Evolutionary conservation across 2,113 vertebrate species (phyloP).

Genomic region (Dinomys branickii): DNA sequence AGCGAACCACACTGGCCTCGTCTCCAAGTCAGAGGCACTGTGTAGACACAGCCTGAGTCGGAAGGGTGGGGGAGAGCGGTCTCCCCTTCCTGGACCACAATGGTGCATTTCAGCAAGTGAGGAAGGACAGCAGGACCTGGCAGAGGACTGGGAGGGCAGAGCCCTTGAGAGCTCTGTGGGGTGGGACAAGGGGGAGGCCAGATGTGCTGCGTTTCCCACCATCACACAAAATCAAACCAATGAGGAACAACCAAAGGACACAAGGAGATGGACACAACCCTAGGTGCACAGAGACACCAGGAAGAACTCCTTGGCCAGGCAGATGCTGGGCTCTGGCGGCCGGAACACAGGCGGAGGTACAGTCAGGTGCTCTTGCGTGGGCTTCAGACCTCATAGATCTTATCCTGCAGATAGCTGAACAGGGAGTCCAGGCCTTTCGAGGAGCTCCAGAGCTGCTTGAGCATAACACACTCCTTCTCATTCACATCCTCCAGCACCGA

Average conservation of each 20-base stretch:
- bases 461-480: constrained; percentile 96
- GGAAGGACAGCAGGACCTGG: constrained; percentile 75
- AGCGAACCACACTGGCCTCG: not conserved
- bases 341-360: constrained; percentile 67
- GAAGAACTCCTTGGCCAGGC: constrained; percentile 81
- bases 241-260: constrained; percentile 82
- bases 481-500: constrained; percentile 96
- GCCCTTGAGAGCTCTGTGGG: constrained; percentile 69
- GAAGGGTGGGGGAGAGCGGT: constrained; percentile 67
- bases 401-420: constrained; percentile 96
- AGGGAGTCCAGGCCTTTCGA: constrained; percentile 97
- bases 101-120: constrained; percentile 79
- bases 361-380: constrained; percentile 66
- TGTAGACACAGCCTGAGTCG: constrained; percentile 80
- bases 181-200: not conserved
- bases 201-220: constrained; percentile 71
- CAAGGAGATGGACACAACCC: constrained; percentile 84
- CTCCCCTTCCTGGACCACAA: constrained; percentile 69
- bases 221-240: constrained; percentile 83
- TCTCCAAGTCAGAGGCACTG: constrained; percentile 70
- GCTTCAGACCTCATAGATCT: constrained; percentile 93
- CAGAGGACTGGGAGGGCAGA: constrained; percentile 77
- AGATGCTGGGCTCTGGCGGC: constrained; percentile 72
- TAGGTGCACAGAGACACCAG: constrained; percentile 78
- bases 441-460: constrained; percentile 97